Evolutionary conservation across 2,888 invertebrate genomes (phyloP).

Genomic region (Orthosia incerta): DNA sequence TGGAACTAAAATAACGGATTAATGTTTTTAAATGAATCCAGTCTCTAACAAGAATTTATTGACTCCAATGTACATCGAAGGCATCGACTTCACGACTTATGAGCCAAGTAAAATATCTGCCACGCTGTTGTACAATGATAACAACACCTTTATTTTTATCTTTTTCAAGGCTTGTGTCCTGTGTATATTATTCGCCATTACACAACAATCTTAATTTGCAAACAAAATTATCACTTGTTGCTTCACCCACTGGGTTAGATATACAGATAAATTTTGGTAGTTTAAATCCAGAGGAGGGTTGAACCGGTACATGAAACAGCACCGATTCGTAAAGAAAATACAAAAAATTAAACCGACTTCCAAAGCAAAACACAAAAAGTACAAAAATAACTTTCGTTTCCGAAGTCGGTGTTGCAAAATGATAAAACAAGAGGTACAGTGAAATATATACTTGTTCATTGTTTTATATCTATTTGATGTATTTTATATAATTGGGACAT

Average conservation of each 20-base stretch:
- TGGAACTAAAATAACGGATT: conserved; percentile 6
- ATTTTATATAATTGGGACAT: conserved; percentile 28
- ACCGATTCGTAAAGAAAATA: no score
- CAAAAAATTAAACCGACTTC: no score
- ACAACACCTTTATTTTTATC: neutral
- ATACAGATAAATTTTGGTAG: no score
- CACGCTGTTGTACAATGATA: neutral
- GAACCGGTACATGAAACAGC: no score
- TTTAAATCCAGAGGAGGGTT: no score
- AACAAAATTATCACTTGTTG: conserved; percentile 1
- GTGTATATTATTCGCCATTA: neutral
- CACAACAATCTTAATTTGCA: neutral
- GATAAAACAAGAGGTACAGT: no score
- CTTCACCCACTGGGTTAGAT: neutral
- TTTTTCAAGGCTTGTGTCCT: neutral
- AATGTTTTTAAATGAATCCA: neutral
- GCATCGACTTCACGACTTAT: no score
- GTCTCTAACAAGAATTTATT: neutral
- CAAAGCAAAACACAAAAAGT: no score
- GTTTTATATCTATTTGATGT: conserved; percentile 18
- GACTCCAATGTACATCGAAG: neutral
- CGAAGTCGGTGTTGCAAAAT: no score
- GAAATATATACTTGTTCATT: conserved; percentile 12
- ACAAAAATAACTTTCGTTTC: no score
- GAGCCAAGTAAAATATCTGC: no score